Evolutionary conservation across 2,797 vertebrate genomes (phyloP).

Genomic region (Acanthopagrus latus): DNA sequence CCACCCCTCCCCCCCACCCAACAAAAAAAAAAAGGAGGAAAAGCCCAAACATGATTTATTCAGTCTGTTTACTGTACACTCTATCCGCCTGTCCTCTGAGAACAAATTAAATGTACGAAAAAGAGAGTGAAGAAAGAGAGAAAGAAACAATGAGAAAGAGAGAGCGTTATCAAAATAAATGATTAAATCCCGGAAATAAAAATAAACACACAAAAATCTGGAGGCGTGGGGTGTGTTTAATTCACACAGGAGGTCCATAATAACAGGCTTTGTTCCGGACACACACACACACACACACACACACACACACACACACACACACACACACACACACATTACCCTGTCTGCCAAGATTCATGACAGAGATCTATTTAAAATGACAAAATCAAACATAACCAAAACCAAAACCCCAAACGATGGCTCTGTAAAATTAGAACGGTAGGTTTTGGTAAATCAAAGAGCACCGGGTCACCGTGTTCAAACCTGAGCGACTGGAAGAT

Average conservation of each 20-base stretch:
- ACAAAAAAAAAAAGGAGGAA: conserved; percentile 18
- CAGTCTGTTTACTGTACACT: conserved; percentile 83
- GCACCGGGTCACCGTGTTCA: conserved; percentile 29
- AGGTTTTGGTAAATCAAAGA: conserved; percentile 34
- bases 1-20: neutral
- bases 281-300: conserved; percentile 16
- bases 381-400: conserved; percentile 21
- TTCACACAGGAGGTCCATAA: conserved; percentile 25
- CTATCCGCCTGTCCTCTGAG: conserved; percentile 80
- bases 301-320: no score
- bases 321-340: conserved; percentile 13
- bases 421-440: conserved; percentile 3
- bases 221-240: conserved; percentile 23
- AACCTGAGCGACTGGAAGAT: conserved; percentile 30
- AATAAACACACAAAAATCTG: conserved; percentile 46
- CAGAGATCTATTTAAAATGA: conserved; percentile 20
- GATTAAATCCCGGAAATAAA: conserved; percentile 49
- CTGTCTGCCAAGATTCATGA: conserved; percentile 34
- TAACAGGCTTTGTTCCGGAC: conserved; percentile 36
- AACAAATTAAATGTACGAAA: conserved; percentile 84
- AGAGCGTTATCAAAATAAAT: conserved; percentile 54
- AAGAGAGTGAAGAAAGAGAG: conserved; percentile 51
- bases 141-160: conserved; percentile 48
- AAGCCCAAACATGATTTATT: conserved; percentile 83
- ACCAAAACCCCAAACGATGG: conserved; percentile 19